These are phyloP conservation scores for Hyperopisus bebe DNA, from an alignment of 2,113 vertebrate species.

Conservation along the genomic window DNA sequence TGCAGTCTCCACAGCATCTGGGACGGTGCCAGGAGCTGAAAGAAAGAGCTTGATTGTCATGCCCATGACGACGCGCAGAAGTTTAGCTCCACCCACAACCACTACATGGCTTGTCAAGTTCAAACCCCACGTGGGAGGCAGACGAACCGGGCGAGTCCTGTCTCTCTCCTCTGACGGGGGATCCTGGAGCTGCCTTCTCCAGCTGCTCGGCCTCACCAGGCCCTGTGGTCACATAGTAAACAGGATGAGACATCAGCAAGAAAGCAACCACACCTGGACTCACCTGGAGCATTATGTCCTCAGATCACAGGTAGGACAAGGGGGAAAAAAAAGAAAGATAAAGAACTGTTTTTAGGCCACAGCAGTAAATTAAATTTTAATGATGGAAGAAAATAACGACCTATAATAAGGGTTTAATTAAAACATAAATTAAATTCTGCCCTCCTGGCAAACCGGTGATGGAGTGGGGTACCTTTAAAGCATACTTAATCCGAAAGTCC, in stretches of 20 bases:
- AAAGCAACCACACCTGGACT: too few species aligned
- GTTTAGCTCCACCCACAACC: neutral
- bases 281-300: neutral
- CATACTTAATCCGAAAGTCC: neutral
- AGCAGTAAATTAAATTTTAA: conserved; percentile 12
- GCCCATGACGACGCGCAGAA: neutral
- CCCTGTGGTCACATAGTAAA: neutral
- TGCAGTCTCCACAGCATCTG: conserved; percentile 42
- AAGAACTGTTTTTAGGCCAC: neutral
- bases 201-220: neutral
- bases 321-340: neutral
- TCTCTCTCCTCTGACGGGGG: too few species aligned
- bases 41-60: neutral
- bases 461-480: neutral
- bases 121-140: neutral
- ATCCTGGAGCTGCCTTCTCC: neutral
- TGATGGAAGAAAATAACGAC: neutral
- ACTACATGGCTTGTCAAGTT: neutral
- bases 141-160: neutral
- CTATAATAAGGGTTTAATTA: conserved; percentile 12
- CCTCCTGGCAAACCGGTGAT: conserved; percentile 5
- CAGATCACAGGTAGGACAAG: neutral
- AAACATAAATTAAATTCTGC: conserved; percentile 11
- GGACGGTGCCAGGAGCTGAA: conserved; percentile 31
- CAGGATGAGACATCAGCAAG: neutral